Base-by-base conservation (phyloP, 92 coral and sea anemone species). In the Epizoanthus ramosus region DNA sequence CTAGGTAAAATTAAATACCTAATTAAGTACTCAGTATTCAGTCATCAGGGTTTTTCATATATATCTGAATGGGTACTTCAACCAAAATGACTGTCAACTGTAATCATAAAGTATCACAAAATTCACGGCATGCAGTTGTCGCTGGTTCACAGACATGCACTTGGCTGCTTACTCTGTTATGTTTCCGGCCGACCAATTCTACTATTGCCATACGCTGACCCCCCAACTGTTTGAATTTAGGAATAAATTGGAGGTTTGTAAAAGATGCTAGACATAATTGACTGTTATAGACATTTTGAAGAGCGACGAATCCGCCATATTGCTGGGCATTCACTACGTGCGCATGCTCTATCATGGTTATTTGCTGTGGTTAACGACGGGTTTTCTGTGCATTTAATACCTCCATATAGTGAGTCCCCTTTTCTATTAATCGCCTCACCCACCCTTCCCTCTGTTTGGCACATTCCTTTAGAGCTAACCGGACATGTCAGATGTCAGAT, bases 111-210 rank as follows among this genome's bases (percentile, higher is more conserved):
- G 66, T 60, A 60, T 60, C 66, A 60, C 66, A n/a, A n/a, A n/a
- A n/a, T n/a, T n/a, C n/a, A n/a, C n/a, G n/a, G n/a, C n/a, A 60
- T 60, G 66, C 66, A 60, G 66, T 60, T 60, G 66, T 60, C 66
- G 66, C 66, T 60, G 66, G 4, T 60, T 60, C 19, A 60, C 66
- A 60, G 66, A 60, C 4, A 60, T 60, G n/a, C 13, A 60, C 66
- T 60, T 60, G 66, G 66, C 66, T 60, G 66, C 0, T 60, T 2
- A 60, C 66, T 60, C 66, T 60, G 66, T 60, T 60, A 60, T 17
- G 66, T 60, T 60, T 60, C 66, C 66, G 66, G 66, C 66, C 66
- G 66, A 60, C 66, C 66, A 60, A 60, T 60, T 60, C 66, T 60
- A 60, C 66, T 60, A 60, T 60, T 6, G 66, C 66, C 66, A 60